Conservation (phyloP, 2,888 invertebrate genomes). For the Andrena fulva region DNA sequence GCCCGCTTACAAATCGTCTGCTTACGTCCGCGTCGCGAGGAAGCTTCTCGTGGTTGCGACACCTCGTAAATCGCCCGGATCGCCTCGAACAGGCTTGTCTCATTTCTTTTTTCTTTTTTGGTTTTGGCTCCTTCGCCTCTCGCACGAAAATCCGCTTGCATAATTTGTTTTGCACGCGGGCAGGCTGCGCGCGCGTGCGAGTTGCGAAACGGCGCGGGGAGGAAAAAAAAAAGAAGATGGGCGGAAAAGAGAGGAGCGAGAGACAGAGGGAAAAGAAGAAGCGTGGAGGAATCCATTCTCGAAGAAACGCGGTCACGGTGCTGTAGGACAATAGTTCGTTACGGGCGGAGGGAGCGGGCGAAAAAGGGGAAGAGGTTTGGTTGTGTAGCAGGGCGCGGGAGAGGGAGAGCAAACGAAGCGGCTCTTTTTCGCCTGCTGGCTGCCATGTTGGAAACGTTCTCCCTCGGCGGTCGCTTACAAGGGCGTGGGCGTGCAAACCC, state of each 20-base stretch:
- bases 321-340: constrained; percentile 71
- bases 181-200: not conserved
- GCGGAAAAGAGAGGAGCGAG: constrained; percentile 16
- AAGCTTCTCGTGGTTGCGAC: constrained; percentile 14
- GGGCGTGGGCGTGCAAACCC: constrained; percentile 69
- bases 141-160: constrained; percentile 46
- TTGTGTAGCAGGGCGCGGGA: constrained; percentile 19
- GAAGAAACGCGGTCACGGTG: constrained; percentile 68
- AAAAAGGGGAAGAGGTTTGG: constrained; percentile 13
- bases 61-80: constrained; percentile 10
- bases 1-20: not conserved
- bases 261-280: constrained; percentile 31
- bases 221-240: not conserved
- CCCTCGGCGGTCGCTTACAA: constrained; percentile 61
- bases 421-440: constrained; percentile 58
- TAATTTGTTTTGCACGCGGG: constrained; percentile 46
- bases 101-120: not conserved
- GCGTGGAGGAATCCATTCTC: constrained; percentile 48
- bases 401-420: constrained; percentile 9
- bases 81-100: not conserved
- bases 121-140: not conserved
- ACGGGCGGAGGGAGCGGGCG: constrained; percentile 34
- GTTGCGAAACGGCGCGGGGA: constrained; percentile 35
- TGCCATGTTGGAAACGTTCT: constrained; percentile 67
- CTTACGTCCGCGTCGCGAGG: not conserved